Evolutionary conservation across 2,797 vertebrate genomes (phyloP).

Genomic region (Tenualosa ilisha): DNA sequence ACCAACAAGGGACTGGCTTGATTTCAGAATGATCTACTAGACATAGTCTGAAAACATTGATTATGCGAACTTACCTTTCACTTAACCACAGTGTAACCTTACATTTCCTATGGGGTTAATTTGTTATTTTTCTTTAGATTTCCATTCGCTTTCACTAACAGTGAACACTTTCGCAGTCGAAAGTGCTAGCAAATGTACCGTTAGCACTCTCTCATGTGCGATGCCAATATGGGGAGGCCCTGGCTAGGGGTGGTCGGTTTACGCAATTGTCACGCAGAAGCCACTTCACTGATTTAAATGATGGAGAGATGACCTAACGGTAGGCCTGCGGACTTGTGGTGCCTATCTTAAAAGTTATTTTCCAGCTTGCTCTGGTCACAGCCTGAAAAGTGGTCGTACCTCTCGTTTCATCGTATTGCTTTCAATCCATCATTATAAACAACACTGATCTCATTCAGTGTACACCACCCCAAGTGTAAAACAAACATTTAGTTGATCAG

Average conservation of each 20-base stretch:
- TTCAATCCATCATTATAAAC: too few species aligned
- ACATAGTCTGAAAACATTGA: not conserved
- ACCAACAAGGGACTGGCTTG: not conserved
- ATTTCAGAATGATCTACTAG: not conserved
- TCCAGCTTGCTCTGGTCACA: too few species aligned
- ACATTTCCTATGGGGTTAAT: conserved; percentile 28
- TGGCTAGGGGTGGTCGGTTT: not conserved
- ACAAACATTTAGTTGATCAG: not conserved
- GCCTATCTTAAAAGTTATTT: too few species aligned
- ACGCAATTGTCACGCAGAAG: not conserved
- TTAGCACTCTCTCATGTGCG: conserved; percentile 1
- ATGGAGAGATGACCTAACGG: too few species aligned
- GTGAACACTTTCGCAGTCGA: not conserved
- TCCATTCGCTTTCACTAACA: not conserved
- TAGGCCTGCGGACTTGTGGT: too few species aligned
- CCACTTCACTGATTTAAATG: too few species aligned
- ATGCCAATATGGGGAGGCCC: not conserved
- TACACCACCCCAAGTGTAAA: too few species aligned
- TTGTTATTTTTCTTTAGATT: not conserved
- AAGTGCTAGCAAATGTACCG: conserved; percentile 3
- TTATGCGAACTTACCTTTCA: conserved; percentile 58
- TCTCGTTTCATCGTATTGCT: too few species aligned
- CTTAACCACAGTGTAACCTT: conserved; percentile 62
- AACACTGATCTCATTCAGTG: too few species aligned
- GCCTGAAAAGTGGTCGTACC: too few species aligned